phyloP scores from a whole-genome alignment of 2,888 invertebrate genomes.

The Oasisia sp. region DNA sequence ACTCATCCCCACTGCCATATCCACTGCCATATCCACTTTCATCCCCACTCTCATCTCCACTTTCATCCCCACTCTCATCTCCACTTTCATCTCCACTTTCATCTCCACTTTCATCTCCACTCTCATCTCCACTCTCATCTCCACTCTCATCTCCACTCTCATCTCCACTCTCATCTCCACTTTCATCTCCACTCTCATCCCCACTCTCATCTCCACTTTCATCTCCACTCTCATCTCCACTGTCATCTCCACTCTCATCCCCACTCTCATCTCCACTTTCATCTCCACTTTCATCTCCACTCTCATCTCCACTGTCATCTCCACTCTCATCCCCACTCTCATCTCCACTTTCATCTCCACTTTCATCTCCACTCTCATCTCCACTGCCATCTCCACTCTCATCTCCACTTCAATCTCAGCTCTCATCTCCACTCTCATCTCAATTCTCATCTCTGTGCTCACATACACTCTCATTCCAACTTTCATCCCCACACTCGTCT shows the following conservation, averaged over 20 bases:
- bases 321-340: too few species aligned
- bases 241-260: slow-evolving; percentile 37
- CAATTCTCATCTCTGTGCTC: background rate
- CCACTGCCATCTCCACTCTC: background rate
- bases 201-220: background rate
- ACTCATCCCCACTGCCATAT: background rate
- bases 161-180: background rate
- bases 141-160: slow-evolving; percentile 36
- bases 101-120: background rate
- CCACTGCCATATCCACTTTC: background rate
- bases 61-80: background rate
- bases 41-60: background rate
- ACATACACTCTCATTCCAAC: slow-evolving; percentile 36
- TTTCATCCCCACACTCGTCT: background rate
- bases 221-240: background rate
- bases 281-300: background rate
- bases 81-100: too few species aligned
- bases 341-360: background rate
- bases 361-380: slow-evolving; percentile 34
- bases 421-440: background rate
- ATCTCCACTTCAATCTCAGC: background rate
- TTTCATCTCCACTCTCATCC: background rate
- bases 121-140: slow-evolving; percentile 14
- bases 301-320: too few species aligned
- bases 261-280: background rate